Evolutionary conservation across 2,797 vertebrate genomes (phyloP), one percentile per base, ranked within the genome.

Genomic region (Neoniphon sammara): DNA sequence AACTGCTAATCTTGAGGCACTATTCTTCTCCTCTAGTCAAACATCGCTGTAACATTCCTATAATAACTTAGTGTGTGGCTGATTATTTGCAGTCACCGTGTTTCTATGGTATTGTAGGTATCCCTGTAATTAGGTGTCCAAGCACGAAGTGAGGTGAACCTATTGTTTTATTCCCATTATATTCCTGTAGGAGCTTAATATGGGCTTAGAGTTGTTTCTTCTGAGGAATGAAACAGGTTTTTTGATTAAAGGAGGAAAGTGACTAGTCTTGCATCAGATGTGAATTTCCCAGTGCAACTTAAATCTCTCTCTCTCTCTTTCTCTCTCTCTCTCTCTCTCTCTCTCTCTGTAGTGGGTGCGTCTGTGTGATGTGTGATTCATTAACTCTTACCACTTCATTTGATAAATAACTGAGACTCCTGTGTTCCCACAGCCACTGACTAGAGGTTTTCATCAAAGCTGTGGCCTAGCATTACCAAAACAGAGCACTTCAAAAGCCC

Each of bases 381-480:
- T 78, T 78, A 71, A 72, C 70, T 86, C 64, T 78, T 74, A 66
- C 75, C 66, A 49, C 70, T 77, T 82, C 25, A n/a, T 85, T 77
- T 82, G 64, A 82, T 74, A 80, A 88, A 87, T 79, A 85, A 80
- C 61, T 0, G 57, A 66, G 59, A 47, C 69, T 61, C 55, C 27
- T 57, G 62, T 76, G 75, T 82, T 75, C 65, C 62, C 70, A 56
- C 30, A 71, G 70, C 65, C 46, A 25, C 77, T 59, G 60, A 2
- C 49, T 44, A 3, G 71, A 86, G 75, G 71, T 76, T 80, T 79
- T 44, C 74, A 80, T 86, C 72, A 82, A 83, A 86, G 84, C 78
- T 66, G 7, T 50, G 66, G 66, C 65, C 70, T 50, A 74, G 59
- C 20, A 53, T 76, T 50, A 72, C 54, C 52, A 66, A 86, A 75